These are phyloP conservation scores for Zeuzera pyrina DNA, from an alignment of 2,888 invertebrate species.

Conservation along the genomic window DNA sequence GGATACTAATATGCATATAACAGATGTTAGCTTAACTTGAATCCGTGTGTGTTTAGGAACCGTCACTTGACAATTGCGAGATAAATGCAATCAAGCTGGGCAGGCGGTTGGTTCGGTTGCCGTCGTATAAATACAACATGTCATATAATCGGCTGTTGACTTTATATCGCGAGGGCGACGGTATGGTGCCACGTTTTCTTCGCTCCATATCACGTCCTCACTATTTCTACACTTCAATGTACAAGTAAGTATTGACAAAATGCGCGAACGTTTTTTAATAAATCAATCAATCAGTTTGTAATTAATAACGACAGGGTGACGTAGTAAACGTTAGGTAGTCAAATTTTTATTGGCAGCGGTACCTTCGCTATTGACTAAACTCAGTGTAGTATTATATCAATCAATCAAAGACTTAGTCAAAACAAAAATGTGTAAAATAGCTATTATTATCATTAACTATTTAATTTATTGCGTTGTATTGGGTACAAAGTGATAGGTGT, in stretches of 20 bases:
- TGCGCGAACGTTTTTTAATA: too few species aligned
- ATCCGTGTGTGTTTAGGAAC: too few species aligned
- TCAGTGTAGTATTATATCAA: too few species aligned
- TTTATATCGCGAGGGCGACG: constrained; percentile 53
- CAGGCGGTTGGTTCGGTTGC: constrained; percentile 34
- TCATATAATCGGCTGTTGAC: constrained; percentile 48
- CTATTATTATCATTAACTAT: too few species aligned
- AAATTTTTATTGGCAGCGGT: background rate
- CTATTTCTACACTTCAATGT: constrained; percentile 58
- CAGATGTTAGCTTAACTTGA: too few species aligned
- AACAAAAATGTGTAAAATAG: too few species aligned
- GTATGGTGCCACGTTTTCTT: constrained; percentile 53
- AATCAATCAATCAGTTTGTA: background rate
- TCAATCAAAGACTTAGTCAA: too few species aligned
- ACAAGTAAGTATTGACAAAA: constrained; percentile 39
- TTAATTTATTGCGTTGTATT: too few species aligned
- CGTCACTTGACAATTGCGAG: constrained; percentile 33
- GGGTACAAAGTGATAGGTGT: too few species aligned
- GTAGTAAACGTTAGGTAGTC: too few species aligned
- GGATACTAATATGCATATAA: too few species aligned
- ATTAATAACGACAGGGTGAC: background rate
- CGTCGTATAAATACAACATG: constrained; percentile 42
- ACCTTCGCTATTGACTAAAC: too few species aligned
- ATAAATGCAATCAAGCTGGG: constrained; percentile 53
- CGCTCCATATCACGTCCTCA: constrained; percentile 47